Conservation (phyloP, 2,113 vertebrate genomes). For the Gopherus flavomarginatus region DNA sequence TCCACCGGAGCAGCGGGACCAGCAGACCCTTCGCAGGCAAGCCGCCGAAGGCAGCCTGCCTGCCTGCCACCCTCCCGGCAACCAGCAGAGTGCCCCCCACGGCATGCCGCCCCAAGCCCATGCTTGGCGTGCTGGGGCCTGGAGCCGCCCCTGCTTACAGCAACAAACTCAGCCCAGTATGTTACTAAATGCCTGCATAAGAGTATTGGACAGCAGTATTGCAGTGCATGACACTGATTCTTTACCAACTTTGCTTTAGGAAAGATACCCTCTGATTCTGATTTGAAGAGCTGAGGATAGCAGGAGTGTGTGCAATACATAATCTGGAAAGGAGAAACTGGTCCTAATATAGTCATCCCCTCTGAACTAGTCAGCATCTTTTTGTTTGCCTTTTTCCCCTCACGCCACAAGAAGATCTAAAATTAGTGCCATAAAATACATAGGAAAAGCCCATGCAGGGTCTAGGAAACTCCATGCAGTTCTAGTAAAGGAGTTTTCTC, state of each 20-base stretch:
- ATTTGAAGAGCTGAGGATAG: neutral
- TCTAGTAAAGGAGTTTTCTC: neutral
- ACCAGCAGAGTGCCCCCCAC: too few species aligned
- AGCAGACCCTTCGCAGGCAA: too few species aligned
- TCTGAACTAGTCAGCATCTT: neutral
- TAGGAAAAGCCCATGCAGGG: neutral
- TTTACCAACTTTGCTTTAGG: neutral
- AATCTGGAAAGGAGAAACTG: neutral
- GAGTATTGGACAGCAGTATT: rapidly evolving
- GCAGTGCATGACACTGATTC: neutral
- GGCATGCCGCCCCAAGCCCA: too few species aligned
- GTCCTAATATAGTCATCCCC: neutral
- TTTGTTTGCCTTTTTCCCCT: neutral
- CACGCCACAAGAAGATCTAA: neutral
- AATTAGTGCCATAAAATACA: neutral
- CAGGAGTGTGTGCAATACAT: neutral
- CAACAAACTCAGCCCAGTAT: rapidly evolving
- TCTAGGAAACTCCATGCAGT: neutral
- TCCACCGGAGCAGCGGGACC: too few species aligned
- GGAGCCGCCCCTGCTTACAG: too few species aligned
- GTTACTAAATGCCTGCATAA: neutral
- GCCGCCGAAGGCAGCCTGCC: too few species aligned
- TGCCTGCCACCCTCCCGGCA: too few species aligned
- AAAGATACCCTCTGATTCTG: neutral
- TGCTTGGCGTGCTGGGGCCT: too few species aligned